These are phyloP conservation scores for Dendropsophus ebraccatus DNA, from an alignment of 2,113 vertebrate genomes.

Conservation along the genomic window DNA sequence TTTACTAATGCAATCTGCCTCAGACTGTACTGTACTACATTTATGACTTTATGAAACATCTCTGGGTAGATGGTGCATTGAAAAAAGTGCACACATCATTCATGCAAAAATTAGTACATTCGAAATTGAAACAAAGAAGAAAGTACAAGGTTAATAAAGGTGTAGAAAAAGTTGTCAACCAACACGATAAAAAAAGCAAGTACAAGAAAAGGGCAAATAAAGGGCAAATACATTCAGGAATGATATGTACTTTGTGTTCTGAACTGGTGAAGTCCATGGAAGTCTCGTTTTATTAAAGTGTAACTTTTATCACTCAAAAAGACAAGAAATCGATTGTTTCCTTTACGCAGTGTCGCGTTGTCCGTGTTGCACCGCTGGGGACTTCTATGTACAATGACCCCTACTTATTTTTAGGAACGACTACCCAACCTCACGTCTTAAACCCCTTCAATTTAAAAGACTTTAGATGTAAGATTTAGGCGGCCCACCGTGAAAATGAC, in stretches of 20 bases:
- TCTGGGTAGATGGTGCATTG: too few species aligned
- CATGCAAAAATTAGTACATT: too few species aligned
- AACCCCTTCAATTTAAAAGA: slow-evolving; percentile 68
- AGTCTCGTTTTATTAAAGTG: neutral
- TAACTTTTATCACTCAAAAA: neutral
- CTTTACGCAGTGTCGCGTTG: neutral
- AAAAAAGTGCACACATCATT: too few species aligned
- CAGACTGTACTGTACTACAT: too few species aligned
- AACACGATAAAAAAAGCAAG: too few species aligned
- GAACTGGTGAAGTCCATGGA: neutral
- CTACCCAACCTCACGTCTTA: slow-evolving; percentile 56
- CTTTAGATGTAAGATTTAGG: slow-evolving; percentile 64
- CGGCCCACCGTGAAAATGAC: slow-evolving; percentile 68
- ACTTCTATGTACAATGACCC: slow-evolving; percentile 35
- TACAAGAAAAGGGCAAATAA: neutral
- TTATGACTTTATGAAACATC: too few species aligned
- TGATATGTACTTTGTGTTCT: neutral
- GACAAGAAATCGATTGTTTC: neutral
- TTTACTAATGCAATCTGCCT: too few species aligned
- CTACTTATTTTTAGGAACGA: neutral
- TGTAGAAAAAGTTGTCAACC: too few species aligned
- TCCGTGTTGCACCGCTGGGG: neutral
- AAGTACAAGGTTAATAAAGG: too few species aligned
- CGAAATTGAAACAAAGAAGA: too few species aligned
- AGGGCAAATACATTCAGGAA: neutral